Percentiles rank a stretch among this genome's conserved stretches.
Evolutionary conservation across 2,113 vertebrate genomes (phyloP).

Genomic region (Oostethus manadensis): DNA sequence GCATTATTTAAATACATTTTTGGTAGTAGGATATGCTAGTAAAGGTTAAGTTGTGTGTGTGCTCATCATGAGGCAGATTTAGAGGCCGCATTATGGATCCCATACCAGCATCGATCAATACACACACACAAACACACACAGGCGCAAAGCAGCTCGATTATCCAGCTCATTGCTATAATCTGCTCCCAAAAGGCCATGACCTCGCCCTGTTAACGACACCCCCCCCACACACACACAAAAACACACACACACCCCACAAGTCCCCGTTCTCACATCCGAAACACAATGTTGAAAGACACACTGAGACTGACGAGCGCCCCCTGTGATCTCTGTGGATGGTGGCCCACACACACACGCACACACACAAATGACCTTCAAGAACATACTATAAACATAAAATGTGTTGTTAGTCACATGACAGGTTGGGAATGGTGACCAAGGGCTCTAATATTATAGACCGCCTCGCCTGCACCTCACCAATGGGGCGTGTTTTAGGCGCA

Average conservation of each 20-base stretch:
- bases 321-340: neutral
- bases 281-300: neutral
- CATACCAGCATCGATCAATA: slow-evolving; percentile 55
- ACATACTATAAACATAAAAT: neutral
- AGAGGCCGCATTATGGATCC: slow-evolving; percentile 57
- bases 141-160: slow-evolving; percentile 56
- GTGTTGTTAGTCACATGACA: too few species aligned
- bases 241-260: slow-evolving; percentile 20
- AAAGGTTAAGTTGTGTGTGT: slow-evolving; percentile 6
- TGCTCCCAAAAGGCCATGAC: slow-evolving; percentile 60
- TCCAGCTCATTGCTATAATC: slow-evolving; percentile 62
- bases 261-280: slow-evolving; percentile 5
- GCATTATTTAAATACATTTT: neutral
- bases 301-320: neutral
- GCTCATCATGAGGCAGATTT: slow-evolving; percentile 61
- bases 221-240: slow-evolving; percentile 22
- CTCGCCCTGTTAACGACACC: slow-evolving; percentile 58
- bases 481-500: too few species aligned
- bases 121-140: slow-evolving; percentile 10
- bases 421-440: too few species aligned
- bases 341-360: neutral
- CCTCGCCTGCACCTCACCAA: too few species aligned
- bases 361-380: slow-evolving; percentile 2
- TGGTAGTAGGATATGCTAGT: neutral
- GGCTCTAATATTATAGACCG: too few species aligned